Evolutionary conservation across 2,113 vertebrate genomes (phyloP).

Genomic region (Orthonyx spaldingii): DNA sequence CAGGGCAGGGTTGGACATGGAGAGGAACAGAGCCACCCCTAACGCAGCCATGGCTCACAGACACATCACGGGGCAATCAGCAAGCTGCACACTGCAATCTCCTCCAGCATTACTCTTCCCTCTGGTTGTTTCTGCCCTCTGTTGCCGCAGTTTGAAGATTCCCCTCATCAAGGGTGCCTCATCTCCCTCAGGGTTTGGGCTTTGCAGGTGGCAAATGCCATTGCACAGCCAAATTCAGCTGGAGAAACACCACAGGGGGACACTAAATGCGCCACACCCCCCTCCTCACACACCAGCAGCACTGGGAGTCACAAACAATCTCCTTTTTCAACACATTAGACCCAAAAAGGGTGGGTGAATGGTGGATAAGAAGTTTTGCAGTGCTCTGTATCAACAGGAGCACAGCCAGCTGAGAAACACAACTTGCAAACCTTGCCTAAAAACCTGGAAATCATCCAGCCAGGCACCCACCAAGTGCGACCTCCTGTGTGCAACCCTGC

Average conservation of each 20-base stretch:
- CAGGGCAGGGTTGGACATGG: neutral
- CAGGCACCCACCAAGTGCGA: neutral
- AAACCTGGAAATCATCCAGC: neutral
- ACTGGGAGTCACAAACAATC: fast-evolving
- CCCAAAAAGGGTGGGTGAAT: fast-evolving
- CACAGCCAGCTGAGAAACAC: neutral
- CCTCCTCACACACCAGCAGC: neutral
- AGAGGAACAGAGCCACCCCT: neutral
- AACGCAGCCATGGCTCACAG: fast-evolving
- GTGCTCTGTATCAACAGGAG: fast-evolving
- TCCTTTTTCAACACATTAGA: fast-evolving
- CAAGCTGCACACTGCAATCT: neutral
- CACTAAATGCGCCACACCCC: fast-evolving
- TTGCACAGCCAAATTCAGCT: neutral
- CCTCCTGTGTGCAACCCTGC: neutral
- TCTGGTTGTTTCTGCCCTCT: neutral
- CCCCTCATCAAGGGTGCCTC: neutral
- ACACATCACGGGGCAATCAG: neutral
- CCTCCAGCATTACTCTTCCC: neutral
- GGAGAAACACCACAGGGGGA: neutral
- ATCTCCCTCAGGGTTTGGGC: neutral
- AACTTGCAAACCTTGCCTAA: neutral
- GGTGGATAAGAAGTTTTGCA: fast-evolving
- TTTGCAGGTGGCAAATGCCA: neutral
- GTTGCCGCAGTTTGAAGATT: neutral